Conservation (phyloP, 2,113 vertebrate genomes). For the Toxotes chatareus region DNA sequence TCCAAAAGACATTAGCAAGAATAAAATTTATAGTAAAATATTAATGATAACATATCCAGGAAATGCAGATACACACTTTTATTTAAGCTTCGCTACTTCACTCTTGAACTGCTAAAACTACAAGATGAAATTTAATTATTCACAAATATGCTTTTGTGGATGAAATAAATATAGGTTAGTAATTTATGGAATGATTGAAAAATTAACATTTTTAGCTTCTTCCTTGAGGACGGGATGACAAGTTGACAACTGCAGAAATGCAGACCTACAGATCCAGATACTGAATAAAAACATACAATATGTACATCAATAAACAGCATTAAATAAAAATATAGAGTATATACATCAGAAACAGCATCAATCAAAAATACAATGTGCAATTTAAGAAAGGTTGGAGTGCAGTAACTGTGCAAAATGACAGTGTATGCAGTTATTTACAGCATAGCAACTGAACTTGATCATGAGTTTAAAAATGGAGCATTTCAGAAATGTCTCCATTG, state of each 20-base stretch:
- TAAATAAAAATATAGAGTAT: no score
- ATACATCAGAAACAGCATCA: not conserved
- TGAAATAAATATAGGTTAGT: not conserved
- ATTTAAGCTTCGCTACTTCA: no score
- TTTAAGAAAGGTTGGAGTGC: not conserved
- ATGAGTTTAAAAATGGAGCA: slow-evolving; percentile 59
- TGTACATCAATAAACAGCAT: not conserved
- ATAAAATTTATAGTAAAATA: no score
- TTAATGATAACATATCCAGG: no score
- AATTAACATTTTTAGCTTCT: slow-evolving; percentile 28
- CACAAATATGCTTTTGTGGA: no score
- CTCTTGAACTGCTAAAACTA: not conserved
- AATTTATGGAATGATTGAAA: slow-evolving; percentile 6
- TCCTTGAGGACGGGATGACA: slow-evolving; percentile 15
- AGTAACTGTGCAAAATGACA: not conserved
- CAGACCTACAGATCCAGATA: no score
- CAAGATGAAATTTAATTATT: not conserved
- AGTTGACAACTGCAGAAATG: no score
- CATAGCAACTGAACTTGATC: slow-evolving; percentile 54
- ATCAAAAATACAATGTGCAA: not conserved
- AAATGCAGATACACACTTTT: no score
- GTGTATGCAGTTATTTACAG: slow-evolving; percentile 45
- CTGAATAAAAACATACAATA: no score
- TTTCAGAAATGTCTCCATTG: slow-evolving; percentile 48
- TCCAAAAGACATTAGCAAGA: no score